Percentiles rank a stretch among this genome's conserved stretches.
phyloP scores from a whole-genome alignment of 2,113 vertebrate species.

The Catharus minimus region DNA sequence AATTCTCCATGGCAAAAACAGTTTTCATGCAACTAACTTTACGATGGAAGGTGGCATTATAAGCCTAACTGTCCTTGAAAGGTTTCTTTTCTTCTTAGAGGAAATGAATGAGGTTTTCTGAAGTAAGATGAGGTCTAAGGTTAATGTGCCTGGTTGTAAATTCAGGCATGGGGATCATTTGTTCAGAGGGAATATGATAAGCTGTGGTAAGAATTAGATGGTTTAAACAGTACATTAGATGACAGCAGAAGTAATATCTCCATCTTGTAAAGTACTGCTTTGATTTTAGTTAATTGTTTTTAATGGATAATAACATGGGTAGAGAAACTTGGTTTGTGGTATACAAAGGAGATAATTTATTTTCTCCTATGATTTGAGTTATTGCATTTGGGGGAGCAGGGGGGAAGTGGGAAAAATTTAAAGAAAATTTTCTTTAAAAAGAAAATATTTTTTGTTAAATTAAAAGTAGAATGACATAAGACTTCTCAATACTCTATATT shows the following conservation, averaged over 20 bases:
- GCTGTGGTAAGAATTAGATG: neutral
- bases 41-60: neutral
- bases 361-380: neutral
- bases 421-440: neutral
- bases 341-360: neutral
- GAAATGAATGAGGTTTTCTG: neutral
- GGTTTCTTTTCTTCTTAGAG: neutral
- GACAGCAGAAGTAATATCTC: neutral
- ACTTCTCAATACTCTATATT: neutral
- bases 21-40: neutral
- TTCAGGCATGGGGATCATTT: neutral
- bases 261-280: neutral
- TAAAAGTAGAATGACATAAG: neutral
- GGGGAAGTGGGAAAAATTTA: rapidly evolving
- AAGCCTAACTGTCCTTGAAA: neutral
- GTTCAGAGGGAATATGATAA: neutral
- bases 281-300: neutral
- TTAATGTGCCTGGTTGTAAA: constrained; percentile 11
- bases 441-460: neutral
- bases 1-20: neutral
- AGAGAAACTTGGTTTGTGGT: neutral
- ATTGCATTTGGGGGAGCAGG: rapidly evolving
- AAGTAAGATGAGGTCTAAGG: constrained; percentile 6
- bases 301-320: neutral
- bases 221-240: neutral